Evolutionary conservation across 2,113 vertebrate species (phyloP), one percentile per base, ranked within the genome.

Genomic region (Pagrus major): DNA sequence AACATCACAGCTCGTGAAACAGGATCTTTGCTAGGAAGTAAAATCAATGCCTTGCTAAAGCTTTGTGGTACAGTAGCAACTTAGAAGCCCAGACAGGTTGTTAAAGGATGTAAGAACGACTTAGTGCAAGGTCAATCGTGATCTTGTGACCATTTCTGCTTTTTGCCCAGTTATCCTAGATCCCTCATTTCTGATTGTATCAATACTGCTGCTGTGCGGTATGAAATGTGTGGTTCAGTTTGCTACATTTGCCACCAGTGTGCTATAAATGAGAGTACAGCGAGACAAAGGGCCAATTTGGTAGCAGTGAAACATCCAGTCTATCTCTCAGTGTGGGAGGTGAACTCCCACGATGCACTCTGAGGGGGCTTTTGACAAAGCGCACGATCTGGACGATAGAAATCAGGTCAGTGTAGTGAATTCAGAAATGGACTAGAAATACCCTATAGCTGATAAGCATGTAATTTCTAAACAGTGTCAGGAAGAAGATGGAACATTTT

Each of bases 241-340:
- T 75, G 71, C 78, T 79, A 21, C 47, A 74, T 86, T 83, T 86
- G 82, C 89, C 91, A 91, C 83, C 68, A 2, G 81, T 85, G 90
- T 81, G 70, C 85, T 77, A 83, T 88, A 90, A 92, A 92, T 64
- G 82, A 86, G 68, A 83, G 83, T 21, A 47, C 59, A 77, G 64
- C 9, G 51, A 88, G 86, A 92, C 81, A 88, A 89, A 90, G 31
- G 58, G 80, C 69, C 84, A 88, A 87, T 91, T 85, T 85, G 84
- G 87, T 85, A 54, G 67, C 76, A n/a, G 81, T 77, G 83, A 91
- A 88, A 83, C 59, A 84, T 86, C 64, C 76, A 71, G 71, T 72
- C 78, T 27, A 61, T 86, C 84, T 69, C 77, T 84, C 49, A 61
- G 84, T 59, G 77, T 65, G 51, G 78, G 80, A 85, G 56, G 74